Evolutionary conservation across 1,140 invertebrate genomes (phyloP).

Genomic region (Drosophila pseudoobscura): DNA sequence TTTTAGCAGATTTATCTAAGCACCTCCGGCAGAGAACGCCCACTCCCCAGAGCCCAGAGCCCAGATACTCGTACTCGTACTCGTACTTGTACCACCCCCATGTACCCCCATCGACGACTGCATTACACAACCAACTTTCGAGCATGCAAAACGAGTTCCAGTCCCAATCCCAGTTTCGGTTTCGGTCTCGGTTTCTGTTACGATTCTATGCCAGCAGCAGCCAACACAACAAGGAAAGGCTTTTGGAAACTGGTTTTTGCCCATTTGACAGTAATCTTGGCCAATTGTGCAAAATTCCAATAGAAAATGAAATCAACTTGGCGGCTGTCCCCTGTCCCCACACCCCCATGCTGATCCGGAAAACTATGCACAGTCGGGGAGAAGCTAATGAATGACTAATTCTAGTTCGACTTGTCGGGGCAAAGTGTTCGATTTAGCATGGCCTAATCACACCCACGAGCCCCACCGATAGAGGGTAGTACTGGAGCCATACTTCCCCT

Average conservation of each 20-base stretch:
- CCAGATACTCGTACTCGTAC: too few species aligned
- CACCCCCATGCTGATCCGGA: slow-evolving; percentile 22
- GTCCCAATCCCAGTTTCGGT: slow-evolving; percentile 28
- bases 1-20: slow-evolving; percentile 70
- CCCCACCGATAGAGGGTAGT: slow-evolving; percentile 35
- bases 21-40: slow-evolving; percentile 66
- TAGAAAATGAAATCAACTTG: slow-evolving; percentile 66
- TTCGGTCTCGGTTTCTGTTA: slow-evolving; percentile 32
- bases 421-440: slow-evolving; percentile 44
- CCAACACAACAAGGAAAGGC: slow-evolving; percentile 76
- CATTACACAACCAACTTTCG: slow-evolving; percentile 68
- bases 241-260: slow-evolving; percentile 59
- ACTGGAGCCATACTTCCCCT: background rate
- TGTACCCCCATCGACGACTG: background rate
- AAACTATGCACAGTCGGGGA: slow-evolving; percentile 25
- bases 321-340: slow-evolving; percentile 5
- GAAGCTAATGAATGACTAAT: slow-evolving; percentile 35
- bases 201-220: slow-evolving; percentile 56
- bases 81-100: background rate
- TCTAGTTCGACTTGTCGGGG: slow-evolving; percentile 30
- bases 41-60: slow-evolving; percentile 16
- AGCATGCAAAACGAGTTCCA: slow-evolving; percentile 57
- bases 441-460: slow-evolving; percentile 52
- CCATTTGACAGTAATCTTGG: slow-evolving; percentile 48
- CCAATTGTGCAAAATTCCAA: slow-evolving; percentile 77